A percentile compares a stretch with the other conserved stretches of the same genome.
Conservation (phyloP, 2,113 vertebrate species). For the Tichodroma muraria region DNA sequence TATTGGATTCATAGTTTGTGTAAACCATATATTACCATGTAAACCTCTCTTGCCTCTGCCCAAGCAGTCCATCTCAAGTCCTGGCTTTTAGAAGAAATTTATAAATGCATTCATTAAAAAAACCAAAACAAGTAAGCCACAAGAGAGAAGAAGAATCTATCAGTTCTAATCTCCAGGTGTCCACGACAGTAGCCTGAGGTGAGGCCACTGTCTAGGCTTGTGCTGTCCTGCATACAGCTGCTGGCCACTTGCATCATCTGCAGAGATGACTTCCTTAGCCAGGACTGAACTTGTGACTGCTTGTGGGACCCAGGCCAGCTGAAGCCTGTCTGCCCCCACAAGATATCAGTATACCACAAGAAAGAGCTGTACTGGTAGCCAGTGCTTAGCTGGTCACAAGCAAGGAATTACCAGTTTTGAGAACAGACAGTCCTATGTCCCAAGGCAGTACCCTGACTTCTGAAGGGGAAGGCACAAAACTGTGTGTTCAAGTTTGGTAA, state of each 20-base stretch:
- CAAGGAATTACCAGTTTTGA: background rate
- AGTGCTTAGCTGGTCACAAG: background rate
- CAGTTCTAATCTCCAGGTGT: background rate
- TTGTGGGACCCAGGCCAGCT: background rate
- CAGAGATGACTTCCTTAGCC: accelerated
- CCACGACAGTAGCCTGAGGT: background rate
- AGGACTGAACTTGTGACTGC: background rate
- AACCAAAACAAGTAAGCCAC: background rate
- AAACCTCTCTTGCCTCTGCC: background rate
- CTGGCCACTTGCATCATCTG: background rate
- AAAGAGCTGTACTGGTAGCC: background rate
- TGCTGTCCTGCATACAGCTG: background rate
- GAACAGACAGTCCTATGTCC: background rate
- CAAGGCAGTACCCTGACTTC: background rate
- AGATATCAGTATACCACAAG: background rate
- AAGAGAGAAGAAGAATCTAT: background rate
- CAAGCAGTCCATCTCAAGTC: background rate
- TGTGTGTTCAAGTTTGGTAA: background rate
- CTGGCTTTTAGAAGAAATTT: background rate
- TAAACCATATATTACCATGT: background rate
- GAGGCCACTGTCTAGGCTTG: background rate
- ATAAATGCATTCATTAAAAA: background rate
- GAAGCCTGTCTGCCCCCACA: background rate
- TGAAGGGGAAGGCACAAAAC: background rate
- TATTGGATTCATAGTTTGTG: background rate